phyloP scores from a whole-genome alignment of 2,888 invertebrate genomes.

The Tridacna crocea region DNA sequence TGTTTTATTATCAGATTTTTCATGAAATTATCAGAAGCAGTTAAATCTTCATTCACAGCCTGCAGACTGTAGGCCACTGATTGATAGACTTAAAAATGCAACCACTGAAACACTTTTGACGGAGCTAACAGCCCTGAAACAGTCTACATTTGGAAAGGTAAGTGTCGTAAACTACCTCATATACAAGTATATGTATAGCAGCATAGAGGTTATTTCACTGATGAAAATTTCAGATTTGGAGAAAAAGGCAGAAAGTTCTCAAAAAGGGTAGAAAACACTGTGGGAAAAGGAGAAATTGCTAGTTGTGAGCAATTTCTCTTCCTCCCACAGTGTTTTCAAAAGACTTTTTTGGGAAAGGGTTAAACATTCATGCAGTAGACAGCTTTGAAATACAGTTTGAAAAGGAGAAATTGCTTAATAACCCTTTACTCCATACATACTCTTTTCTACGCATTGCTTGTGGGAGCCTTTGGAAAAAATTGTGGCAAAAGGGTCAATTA shows the following conservation, averaged over 20 bases:
- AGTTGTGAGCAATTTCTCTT: neutral
- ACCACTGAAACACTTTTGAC: conserved; percentile 88
- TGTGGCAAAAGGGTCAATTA: too few relatives aligned
- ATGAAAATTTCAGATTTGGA: too few relatives aligned
- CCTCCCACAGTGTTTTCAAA: neutral
- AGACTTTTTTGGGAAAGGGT: neutral
- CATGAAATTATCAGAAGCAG: too few relatives aligned
- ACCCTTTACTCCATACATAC: too few relatives aligned
- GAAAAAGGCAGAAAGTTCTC: too few relatives aligned
- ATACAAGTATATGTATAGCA: too few relatives aligned
- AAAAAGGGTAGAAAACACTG: too few relatives aligned
- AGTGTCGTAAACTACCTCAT: conserved; percentile 5
- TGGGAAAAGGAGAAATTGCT: neutral
- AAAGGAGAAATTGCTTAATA: too few relatives aligned
- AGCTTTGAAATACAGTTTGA: too few relatives aligned
- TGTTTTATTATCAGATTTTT: neutral
- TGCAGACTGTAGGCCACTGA: conserved; percentile 90
- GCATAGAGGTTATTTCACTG: too few relatives aligned
- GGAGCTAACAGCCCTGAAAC: conserved; percentile 90
- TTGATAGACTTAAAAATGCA: conserved; percentile 89
- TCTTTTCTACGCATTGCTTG: too few relatives aligned
- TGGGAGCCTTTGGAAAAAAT: too few relatives aligned
- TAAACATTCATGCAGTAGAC: neutral
- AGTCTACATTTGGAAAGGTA: conserved; percentile 92
- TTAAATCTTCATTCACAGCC: conserved; percentile 73